Evolutionary conservation across 2,113 vertebrate genomes (phyloP), one percentile per base, ranked within the genome.

Genomic region (Laticauda laticaudata): DNA sequence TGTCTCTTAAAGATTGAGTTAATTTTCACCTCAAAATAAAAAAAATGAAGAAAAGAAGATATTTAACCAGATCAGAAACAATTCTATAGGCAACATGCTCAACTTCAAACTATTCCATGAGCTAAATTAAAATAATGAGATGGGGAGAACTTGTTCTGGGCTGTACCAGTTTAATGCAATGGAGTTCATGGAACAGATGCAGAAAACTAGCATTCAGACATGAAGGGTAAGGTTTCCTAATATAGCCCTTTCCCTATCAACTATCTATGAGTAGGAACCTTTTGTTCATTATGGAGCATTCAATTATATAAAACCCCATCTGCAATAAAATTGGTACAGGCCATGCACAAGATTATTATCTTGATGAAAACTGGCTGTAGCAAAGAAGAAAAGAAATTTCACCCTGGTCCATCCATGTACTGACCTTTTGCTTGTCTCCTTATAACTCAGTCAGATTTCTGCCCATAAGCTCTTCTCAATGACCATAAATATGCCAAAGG

Each of bases 401-500:
- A 26, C 14, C 90, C 53, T 2, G 0, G 1, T 3, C 92, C 93
- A 5, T 51, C 95, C 89, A 93, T 0, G 45, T 21, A 0, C 61
- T 91, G 96, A 96, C 96, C 97, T 96, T 93, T 86, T 81, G 93
- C 75, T 18, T 0, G 75, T 90, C 29, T 59, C 93, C 34, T 45
- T 89, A 89, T 34, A 69, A 92, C 90, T 94, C 96, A 95, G 91
- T 14, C 91, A 93, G 95, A 93, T 94, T 96, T 96, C 15, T 57
- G 90, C 26, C 88, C 14, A 0, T 29, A 2, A 93, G 91, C 94
- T 93, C 92, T 93, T 96, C 94, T 94, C 14, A 0, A 91, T 43
- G 94, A 90, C 96, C 23, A 59, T 97, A 97, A 97, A 96, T 97
- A 94, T 95, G 95, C 94, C 96, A 90, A 29, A 56, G 91, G 0